Evolutionary conservation across 2,888 invertebrate species (phyloP).

Genomic region (Antheraea yamamai): DNA sequence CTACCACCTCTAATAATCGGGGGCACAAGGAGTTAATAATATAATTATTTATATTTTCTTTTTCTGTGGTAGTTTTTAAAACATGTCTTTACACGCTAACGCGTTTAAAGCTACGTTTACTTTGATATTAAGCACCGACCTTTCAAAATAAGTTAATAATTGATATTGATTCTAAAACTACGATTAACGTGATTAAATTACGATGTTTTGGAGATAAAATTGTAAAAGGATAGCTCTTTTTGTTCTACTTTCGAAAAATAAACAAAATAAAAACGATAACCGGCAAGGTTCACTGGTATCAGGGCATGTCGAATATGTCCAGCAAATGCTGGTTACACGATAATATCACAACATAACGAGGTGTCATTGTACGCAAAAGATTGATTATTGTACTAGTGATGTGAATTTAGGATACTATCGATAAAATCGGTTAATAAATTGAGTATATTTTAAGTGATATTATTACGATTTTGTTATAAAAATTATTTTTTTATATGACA

Average conservation of each 20-base stretch:
- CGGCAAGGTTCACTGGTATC: background rate
- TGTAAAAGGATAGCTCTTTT: background rate
- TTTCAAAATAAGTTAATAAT: no score
- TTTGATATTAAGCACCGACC: no score
- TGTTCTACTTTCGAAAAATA: background rate
- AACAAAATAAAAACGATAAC: background rate
- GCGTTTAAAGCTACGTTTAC: no score
- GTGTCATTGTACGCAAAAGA: constrained; percentile 27
- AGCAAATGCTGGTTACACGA: constrained; percentile 25
- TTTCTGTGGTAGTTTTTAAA: no score
- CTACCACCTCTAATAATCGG: no score
- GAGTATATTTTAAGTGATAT: background rate
- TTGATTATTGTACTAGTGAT: constrained; percentile 19
- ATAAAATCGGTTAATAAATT: background rate
- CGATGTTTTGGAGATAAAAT: background rate
- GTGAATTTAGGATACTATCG: background rate
- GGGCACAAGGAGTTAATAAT: no score
- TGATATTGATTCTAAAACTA: no score
- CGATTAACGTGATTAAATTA: no score
- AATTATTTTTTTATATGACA: no score
- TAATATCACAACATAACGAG: constrained; percentile 37
- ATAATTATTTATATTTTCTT: no score
- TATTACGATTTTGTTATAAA: no score
- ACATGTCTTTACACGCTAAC: no score
- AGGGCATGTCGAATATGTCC: constrained; percentile 7